Conservation (phyloP, 1,140 invertebrate species). For the Drosophila dunni region DNA sequence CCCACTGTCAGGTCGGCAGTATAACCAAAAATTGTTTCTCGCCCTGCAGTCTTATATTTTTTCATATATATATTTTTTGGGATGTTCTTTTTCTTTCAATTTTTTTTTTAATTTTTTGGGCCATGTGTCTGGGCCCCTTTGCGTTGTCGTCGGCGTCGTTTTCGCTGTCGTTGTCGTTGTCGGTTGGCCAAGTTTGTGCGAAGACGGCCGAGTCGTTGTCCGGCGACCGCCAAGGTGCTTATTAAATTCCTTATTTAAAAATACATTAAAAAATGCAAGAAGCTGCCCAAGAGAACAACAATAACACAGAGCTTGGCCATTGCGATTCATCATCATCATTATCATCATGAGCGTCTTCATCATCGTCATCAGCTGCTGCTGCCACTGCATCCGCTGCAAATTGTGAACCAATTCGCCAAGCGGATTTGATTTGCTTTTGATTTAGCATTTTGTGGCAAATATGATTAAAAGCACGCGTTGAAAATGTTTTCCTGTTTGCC, state of each 20-base stretch:
- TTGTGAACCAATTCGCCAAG: slow-evolving; percentile 47
- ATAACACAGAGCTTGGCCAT: slow-evolving; percentile 35
- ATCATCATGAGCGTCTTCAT: slow-evolving; percentile 1
- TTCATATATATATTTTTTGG: slow-evolving; percentile 12
- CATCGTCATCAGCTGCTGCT: slow-evolving; percentile 5
- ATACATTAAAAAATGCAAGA: slow-evolving; percentile 83
- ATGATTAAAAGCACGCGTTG: slow-evolving; percentile 78
- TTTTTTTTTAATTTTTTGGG: slow-evolving; percentile 40
- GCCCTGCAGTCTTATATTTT: slow-evolving; percentile 63
- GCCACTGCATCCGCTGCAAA: slow-evolving; percentile 35
- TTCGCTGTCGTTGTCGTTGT: slow-evolving; percentile 45
- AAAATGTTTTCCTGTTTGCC: slow-evolving; percentile 72
- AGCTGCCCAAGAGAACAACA: slow-evolving; percentile 65
- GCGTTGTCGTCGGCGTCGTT: slow-evolving; percentile 60
- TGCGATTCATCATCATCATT: slow-evolving; percentile 12
- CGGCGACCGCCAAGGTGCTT: slow-evolving; percentile 79
- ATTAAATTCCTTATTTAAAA: slow-evolving; percentile 84
- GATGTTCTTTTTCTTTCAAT: slow-evolving; percentile 5
- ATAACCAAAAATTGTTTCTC: slow-evolving; percentile 61
- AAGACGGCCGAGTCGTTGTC: slow-evolving; percentile 47
- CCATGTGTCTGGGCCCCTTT: slow-evolving; percentile 81
- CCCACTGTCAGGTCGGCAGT: slow-evolving; percentile 53
- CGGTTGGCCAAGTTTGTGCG: slow-evolving; percentile 48
- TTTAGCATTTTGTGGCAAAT: slow-evolving; percentile 62
- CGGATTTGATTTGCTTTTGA: slow-evolving; percentile 71